Percentiles rank a stretch among this genome's conserved stretches.
phyloP scores from a whole-genome alignment of 2,888 invertebrate species.

The Sabatieria punctata region DNA sequence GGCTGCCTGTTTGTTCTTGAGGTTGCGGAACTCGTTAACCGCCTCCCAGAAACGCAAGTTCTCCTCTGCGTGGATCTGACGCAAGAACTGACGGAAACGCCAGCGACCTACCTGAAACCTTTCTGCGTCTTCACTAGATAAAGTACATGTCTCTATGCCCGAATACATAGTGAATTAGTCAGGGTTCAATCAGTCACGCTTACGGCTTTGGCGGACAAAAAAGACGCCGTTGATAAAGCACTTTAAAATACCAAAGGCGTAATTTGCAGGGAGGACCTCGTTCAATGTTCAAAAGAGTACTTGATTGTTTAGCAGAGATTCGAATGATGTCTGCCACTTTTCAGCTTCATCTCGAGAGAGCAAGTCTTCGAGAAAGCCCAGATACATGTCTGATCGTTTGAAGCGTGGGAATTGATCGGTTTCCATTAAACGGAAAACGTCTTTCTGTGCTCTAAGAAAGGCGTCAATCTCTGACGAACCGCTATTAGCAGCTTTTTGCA shows the following conservation, averaged over 20 bases:
- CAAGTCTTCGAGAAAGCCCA: constrained; percentile 17
- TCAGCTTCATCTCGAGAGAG: constrained; percentile 26
- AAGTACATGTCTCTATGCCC: no score
- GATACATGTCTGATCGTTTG: constrained; percentile 23
- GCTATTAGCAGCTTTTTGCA: constrained; percentile 17
- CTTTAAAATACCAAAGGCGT: no score
- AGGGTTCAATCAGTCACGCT: no score
- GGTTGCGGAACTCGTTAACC: constrained; percentile 18
- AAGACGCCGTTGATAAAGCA: no score
- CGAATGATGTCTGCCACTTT: constrained; percentile 24
- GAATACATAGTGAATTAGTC: no score
- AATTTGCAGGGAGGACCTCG: no score
- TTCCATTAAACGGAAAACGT: constrained; percentile 22
- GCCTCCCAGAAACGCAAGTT: constrained; percentile 29
- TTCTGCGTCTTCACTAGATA: no score
- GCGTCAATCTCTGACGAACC: no score
- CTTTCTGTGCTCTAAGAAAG: background rate
- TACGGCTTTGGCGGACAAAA: no score
- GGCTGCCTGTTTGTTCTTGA: constrained; percentile 19
- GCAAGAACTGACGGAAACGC: constrained; percentile 25
- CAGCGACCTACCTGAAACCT: constrained; percentile 26
- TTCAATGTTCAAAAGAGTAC: no score
- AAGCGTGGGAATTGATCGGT: constrained; percentile 29
- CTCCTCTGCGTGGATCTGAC: constrained; percentile 27
- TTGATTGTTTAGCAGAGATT: constrained; percentile 24